These are phyloP conservation scores for Orycteropus afer DNA, from an alignment of 2,113 vertebrate species.

Conservation along the genomic window DNA sequence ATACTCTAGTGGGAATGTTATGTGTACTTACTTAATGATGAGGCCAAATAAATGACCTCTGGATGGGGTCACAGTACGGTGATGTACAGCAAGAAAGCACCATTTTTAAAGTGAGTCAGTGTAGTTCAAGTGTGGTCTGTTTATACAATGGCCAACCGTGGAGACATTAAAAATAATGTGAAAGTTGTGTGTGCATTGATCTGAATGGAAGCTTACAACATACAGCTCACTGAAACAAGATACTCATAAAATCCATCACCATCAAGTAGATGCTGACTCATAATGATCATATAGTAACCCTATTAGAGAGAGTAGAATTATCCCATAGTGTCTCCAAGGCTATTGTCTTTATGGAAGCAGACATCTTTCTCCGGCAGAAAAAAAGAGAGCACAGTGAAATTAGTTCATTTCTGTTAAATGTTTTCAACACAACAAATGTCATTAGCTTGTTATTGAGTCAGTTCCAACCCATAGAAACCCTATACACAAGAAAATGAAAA, in stretches of 20 bases:
- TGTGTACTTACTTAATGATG: neutral
- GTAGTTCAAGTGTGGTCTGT: too few relatives aligned
- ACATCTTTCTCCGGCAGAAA: neutral
- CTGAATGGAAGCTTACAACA: neutral
- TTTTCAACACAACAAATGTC: neutral
- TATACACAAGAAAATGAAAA: too few relatives aligned
- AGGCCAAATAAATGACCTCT: neutral
- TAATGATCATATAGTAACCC: neutral
- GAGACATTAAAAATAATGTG: fast-evolving
- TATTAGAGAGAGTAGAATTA: neutral
- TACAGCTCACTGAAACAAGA: neutral
- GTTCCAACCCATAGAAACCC: too few relatives aligned
- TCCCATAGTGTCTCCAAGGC: neutral
- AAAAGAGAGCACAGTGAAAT: neutral
- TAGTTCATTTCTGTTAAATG: neutral
- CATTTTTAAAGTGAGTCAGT: neutral
- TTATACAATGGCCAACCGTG: fast-evolving
- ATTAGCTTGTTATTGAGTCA: too few relatives aligned
- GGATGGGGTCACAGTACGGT: neutral
- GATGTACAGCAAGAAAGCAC: neutral
- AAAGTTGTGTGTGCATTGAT: fast-evolving
- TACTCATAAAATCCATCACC: neutral
- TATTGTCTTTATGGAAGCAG: neutral
- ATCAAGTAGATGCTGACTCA: neutral
- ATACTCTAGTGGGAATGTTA: neutral